phyloP scores from a whole-genome alignment of 2,888 invertebrate species.

The Pheosia tremula region DNA sequence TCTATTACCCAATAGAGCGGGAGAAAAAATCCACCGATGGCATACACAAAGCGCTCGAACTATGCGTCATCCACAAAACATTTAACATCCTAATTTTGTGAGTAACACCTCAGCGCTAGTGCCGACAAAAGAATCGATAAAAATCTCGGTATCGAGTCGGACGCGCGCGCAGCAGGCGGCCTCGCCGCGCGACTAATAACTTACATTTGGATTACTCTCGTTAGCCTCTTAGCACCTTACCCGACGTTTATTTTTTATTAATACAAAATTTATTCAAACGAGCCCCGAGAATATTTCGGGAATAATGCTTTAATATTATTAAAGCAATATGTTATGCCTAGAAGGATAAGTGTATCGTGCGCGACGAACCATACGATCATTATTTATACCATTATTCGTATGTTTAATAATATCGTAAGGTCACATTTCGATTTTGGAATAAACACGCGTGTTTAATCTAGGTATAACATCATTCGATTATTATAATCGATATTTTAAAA shows the following conservation, averaged over 20 bases:
- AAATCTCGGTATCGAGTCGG: constrained; percentile 69
- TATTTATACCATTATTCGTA: constrained; percentile 66
- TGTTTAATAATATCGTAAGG: constrained; percentile 53
- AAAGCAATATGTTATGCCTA: constrained; percentile 75
- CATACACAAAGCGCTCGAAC: constrained; percentile 62
- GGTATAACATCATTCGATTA: constrained; percentile 44
- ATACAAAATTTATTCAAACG: constrained; percentile 80
- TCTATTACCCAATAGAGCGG: constrained; percentile 62
- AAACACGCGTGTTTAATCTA: constrained; percentile 39
- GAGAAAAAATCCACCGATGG: constrained; percentile 39
- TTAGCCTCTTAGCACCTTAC: constrained; percentile 83
- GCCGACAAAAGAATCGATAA: constrained; percentile 82
- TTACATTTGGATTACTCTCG: constrained; percentile 83
- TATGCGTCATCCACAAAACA: constrained; percentile 80
- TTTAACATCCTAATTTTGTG: constrained; percentile 81
- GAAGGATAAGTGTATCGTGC: constrained; percentile 63
- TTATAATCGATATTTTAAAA: constrained; percentile 37
- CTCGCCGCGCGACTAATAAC: constrained; percentile 73
- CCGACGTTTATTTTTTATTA: constrained; percentile 78
- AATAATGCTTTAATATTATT: constrained; percentile 75
- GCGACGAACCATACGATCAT: constrained; percentile 47
- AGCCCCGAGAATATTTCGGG: constrained; percentile 69
- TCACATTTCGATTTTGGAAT: constrained; percentile 30
- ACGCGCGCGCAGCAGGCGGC: constrained; percentile 70
- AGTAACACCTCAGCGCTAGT: constrained; percentile 78